Evolutionary conservation across 92 coral and sea anemone species (phyloP).

Genomic region (Ricordea florida): DNA sequence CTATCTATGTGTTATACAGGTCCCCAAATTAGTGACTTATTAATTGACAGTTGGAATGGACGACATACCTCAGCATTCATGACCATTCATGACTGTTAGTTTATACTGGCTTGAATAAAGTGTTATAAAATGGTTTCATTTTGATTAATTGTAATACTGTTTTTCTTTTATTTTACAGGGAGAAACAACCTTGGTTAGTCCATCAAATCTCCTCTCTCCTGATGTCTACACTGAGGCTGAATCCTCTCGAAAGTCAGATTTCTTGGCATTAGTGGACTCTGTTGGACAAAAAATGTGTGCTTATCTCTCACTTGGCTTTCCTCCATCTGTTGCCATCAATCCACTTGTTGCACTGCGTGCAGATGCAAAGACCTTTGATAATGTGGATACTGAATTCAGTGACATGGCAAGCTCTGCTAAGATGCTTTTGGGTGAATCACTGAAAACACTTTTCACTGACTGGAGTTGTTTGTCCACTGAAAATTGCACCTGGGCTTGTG

Average conservation of each 20-base stretch:
- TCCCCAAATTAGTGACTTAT: no score
- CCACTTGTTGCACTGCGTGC: constrained; percentile 55
- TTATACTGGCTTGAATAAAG: no score
- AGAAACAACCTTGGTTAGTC: constrained; percentile 19
- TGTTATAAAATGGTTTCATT: no score
- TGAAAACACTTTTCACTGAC: constrained; percentile 44
- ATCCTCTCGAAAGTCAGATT: constrained; percentile 35
- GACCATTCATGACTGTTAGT: no score
- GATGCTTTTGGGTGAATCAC: constrained; percentile 56
- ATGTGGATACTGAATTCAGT: constrained; percentile 29
- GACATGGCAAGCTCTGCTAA: constrained; percentile 70
- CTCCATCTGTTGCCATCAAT: constrained; percentile 66
- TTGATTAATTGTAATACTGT: no score
- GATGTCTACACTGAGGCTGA: constrained; percentile 46
- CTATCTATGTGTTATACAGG: no score
- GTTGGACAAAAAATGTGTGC: constrained; percentile 68
- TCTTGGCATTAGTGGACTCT: constrained; percentile 47
- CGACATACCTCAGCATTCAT: no score
- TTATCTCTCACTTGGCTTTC: constrained; percentile 64
- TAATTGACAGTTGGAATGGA: no score
- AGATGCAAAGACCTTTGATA: constrained; percentile 39
- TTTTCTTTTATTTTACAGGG: no score
- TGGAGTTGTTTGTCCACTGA: constrained; percentile 68
- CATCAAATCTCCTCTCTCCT: constrained; percentile 63
- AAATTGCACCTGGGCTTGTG: constrained; percentile 73